phyloP scores from a whole-genome alignment of 2,797 vertebrate genomes.

The Pteronotus mesoamericanus region DNA sequence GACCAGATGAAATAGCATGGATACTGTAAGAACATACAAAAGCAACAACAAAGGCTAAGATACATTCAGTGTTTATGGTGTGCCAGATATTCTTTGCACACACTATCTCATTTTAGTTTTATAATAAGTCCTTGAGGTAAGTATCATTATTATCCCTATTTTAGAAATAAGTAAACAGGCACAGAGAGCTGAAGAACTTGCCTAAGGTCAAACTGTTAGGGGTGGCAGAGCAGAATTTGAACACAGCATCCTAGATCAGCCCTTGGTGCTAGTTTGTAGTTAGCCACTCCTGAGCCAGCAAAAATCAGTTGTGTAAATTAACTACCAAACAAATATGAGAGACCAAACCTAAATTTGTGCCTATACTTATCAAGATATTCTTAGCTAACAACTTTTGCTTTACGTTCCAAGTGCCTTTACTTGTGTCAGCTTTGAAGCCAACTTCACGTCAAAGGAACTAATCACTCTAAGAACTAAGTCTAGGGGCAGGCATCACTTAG shows the following conservation, averaged over 20 bases:
- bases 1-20: not conserved
- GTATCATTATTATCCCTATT: not conserved
- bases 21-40: not conserved
- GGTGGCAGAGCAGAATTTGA: not conserved
- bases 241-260: not conserved
- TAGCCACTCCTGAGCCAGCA: not conserved
- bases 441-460: not conserved
- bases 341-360: not conserved
- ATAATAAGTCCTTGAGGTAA: not conserved
- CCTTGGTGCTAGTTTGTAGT: not conserved
- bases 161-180: slow-evolving; percentile 6
- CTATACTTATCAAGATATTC: not conserved
- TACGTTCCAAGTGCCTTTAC: not conserved
- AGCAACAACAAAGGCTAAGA: not conserved
- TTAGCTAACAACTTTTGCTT: not conserved
- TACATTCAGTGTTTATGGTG: not conserved
- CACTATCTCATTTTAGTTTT: not conserved
- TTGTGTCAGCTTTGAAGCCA: not conserved
- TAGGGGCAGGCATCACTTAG: not conserved
- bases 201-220: not conserved
- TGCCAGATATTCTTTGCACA: not conserved
- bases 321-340: not conserved
- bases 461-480: not conserved
- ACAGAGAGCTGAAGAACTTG: not conserved
- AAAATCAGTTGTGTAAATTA: not conserved